These are phyloP conservation scores for Siniperca undulata DNA, from an alignment of 2,797 vertebrate genomes.

Conservation along the genomic window DNA sequence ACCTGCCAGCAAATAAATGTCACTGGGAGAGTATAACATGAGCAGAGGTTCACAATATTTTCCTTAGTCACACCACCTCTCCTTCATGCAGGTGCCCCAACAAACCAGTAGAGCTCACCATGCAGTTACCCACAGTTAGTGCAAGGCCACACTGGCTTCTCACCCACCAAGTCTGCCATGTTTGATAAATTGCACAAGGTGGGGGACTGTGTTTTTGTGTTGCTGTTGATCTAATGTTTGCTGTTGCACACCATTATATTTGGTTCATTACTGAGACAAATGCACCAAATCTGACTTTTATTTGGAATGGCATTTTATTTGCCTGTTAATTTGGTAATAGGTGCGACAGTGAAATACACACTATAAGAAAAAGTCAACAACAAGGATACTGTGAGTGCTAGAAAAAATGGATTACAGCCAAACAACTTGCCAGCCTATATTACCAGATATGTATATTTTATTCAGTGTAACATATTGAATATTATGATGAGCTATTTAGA, in stretches of 20 bases:
- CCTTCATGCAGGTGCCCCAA: conserved; percentile 3
- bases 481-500: not conserved
- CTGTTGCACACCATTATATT: conserved; percentile 27
- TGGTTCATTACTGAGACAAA: conserved; percentile 31
- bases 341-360: conserved; percentile 16
- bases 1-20: conserved; percentile 3
- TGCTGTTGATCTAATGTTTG: conserved; percentile 33
- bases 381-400: not conserved
- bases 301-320: conserved; percentile 31
- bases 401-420: not conserved
- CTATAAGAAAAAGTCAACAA: conserved; percentile 2
- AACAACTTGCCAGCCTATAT: not conserved
- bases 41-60: conserved; percentile 9
- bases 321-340: conserved; percentile 13
- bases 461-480: not conserved
- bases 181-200: conserved; percentile 13
- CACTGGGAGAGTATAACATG: not conserved
- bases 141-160: conserved; percentile 17
- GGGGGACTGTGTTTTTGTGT: not conserved
- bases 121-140: not conserved
- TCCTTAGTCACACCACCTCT: not conserved
- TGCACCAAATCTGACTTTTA: conserved; percentile 12
- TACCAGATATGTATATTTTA: not conserved
- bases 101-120: not conserved
- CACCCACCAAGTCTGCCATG: conserved; percentile 6